Conservation (phyloP, 2,797 vertebrate genomes). For the Hafferia zeledoni region DNA sequence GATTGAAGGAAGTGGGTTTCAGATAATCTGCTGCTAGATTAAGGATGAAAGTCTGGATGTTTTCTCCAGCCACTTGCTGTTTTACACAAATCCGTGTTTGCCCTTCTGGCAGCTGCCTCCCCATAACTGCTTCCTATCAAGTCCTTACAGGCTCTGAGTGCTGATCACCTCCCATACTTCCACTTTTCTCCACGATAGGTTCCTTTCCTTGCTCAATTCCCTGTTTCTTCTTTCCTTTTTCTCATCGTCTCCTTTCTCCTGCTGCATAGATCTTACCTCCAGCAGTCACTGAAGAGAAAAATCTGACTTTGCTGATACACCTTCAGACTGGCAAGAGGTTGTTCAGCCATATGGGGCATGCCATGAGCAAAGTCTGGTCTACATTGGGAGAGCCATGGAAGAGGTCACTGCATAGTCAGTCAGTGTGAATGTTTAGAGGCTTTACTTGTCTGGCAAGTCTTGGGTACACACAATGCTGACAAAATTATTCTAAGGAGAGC, state of each 20-base stretch:
- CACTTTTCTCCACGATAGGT: neutral
- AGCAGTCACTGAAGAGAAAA: neutral
- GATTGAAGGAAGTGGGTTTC: neutral
- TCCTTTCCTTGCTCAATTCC: neutral
- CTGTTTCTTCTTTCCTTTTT: neutral
- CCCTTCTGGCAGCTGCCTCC: neutral
- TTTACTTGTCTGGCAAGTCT: neutral
- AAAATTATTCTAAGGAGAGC: neutral
- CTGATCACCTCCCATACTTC: neutral
- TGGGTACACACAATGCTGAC: neutral
- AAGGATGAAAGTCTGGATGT: neutral
- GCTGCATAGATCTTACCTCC: neutral
- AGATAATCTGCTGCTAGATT: neutral
- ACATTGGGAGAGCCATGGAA: fast-evolving
- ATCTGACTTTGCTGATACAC: neutral
- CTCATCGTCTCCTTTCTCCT: neutral
- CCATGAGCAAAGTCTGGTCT: fast-evolving
- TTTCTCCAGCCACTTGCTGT: neutral
- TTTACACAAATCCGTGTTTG: neutral
- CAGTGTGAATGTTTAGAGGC: neutral
- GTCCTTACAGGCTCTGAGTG: neutral
- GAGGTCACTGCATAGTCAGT: neutral
- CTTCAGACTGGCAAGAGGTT: neutral
- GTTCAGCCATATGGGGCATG: neutral
- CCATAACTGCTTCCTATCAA: neutral